Conservation (phyloP, 2,113 vertebrate genomes). For the Sorex fumeus region DNA sequence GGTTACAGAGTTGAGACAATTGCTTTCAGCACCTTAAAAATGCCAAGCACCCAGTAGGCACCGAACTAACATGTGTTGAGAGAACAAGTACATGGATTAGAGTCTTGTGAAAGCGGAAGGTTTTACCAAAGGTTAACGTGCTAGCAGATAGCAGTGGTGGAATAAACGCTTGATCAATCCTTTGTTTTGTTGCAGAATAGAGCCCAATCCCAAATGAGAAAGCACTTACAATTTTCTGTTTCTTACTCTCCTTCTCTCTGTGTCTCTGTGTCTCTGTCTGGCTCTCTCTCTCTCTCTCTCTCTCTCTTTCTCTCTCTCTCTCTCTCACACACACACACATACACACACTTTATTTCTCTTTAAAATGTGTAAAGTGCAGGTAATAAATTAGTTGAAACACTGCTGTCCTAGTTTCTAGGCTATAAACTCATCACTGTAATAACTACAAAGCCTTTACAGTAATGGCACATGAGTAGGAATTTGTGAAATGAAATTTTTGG, state of each 20-base stretch:
- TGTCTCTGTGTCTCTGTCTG: too few relatives aligned
- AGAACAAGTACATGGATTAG: neutral
- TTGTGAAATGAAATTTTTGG: slow-evolving; percentile 69
- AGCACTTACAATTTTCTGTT: neutral
- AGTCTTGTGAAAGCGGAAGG: neutral
- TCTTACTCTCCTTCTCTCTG: neutral
- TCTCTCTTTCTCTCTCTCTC: neutral
- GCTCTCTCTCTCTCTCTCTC: neutral
- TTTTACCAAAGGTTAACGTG: slow-evolving; percentile 22
- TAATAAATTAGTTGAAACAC: slow-evolving; percentile 74
- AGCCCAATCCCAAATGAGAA: slow-evolving; percentile 65
- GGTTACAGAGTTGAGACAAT: neutral
- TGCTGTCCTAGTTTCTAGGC: slow-evolving; percentile 72
- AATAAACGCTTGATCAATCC: slow-evolving; percentile 66
- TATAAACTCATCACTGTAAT: slow-evolving; percentile 59
- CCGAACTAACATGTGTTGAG: neutral
- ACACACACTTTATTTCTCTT: neutral
- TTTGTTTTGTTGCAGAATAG: slow-evolving; percentile 64
- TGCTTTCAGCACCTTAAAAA: neutral
- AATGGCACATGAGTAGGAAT: slow-evolving; percentile 76
- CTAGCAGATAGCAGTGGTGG: slow-evolving; percentile 57
- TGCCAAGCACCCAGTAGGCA: neutral
- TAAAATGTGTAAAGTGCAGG: slow-evolving; percentile 67
- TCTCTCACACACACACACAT: neutral
- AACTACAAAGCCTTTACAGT: slow-evolving; percentile 72